A percentile compares a stretch with the other conserved stretches of the same genome.
phyloP scores from a whole-genome alignment of 2,797 vertebrate species.

The Cephalopachus bancanus region DNA sequence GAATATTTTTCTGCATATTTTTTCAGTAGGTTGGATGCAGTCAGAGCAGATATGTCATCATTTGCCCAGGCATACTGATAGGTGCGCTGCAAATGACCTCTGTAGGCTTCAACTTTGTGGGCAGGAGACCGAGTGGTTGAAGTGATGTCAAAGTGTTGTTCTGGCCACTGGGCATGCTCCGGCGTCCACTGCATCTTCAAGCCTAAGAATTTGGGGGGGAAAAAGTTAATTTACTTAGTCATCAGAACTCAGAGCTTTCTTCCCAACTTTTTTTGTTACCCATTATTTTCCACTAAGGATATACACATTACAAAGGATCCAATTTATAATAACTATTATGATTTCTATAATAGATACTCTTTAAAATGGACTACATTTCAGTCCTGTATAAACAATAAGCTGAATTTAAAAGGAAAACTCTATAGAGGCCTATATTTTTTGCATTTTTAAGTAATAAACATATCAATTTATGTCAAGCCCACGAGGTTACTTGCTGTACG shows the following conservation, averaged over 20 bases:
- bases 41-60: slow-evolving; percentile 99
- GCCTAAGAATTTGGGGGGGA: slow-evolving; percentile 90
- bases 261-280: neutral
- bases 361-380: slow-evolving; percentile 58
- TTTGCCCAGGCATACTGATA: slow-evolving; percentile 99
- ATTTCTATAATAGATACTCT: slow-evolving; percentile 26
- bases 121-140: slow-evolving; percentile 99
- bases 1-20: slow-evolving; percentile 99
- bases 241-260: neutral
- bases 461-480: slow-evolving; percentile 48
- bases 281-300: neutral
- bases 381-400: slow-evolving; percentile 50
- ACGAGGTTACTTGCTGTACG: slow-evolving; percentile 35
- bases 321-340: neutral
- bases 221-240: slow-evolving; percentile 77
- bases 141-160: slow-evolving; percentile 99
- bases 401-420: slow-evolving; percentile 68
- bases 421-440: slow-evolving; percentile 16
- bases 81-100: slow-evolving; percentile 98
- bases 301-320: neutral
- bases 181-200: slow-evolving; percentile 99
- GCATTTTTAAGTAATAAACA: slow-evolving; percentile 19
- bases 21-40: slow-evolving; percentile 98
- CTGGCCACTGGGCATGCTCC: slow-evolving; percentile 99
- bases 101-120: slow-evolving; percentile 99